These are phyloP conservation scores for Perca schrenkii DNA, from an alignment of 2,113 vertebrate genomes.

Conservation along the genomic window DNA sequence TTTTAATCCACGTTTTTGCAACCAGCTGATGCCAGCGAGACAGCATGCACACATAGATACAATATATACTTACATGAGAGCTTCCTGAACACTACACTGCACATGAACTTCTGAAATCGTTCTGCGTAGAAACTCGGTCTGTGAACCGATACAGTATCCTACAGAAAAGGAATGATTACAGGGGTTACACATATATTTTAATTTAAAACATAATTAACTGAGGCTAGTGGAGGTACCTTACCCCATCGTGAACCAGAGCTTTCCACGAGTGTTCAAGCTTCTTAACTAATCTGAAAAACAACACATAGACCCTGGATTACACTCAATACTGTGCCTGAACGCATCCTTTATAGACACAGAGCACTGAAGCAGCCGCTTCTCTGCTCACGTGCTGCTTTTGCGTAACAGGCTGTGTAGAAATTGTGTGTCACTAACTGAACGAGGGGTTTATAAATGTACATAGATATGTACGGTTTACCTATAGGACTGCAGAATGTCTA, in stretches of 20 bases:
- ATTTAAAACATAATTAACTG: not conserved
- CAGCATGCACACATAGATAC: not conserved
- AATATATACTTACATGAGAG: conserved; percentile 84
- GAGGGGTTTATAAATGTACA: not conserved
- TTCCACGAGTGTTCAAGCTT: conserved; percentile 97
- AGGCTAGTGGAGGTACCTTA: conserved; percentile 66
- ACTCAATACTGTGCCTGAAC: not conserved
- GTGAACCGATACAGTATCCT: conserved; percentile 97
- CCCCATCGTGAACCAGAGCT: conserved; percentile 93
- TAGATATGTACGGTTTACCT: conserved; percentile 81
- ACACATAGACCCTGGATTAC: conserved; percentile 19
- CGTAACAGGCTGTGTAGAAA: not conserved
- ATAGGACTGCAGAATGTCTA: conserved; percentile 96
- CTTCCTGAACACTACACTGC: conserved; percentile 90
- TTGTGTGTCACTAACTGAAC: not conserved
- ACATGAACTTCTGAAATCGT: conserved; percentile 96
- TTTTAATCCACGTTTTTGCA: not conserved
- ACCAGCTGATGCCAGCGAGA: too few species aligned
- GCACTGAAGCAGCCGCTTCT: not conserved
- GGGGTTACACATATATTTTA: not conserved
- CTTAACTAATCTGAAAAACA: conserved; percentile 89
- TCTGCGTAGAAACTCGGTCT: conserved; percentile 95
- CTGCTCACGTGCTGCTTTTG: not conserved
- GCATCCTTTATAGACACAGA: not conserved
- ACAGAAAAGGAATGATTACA: conserved; percentile 8